Evolutionary conservation across 2,113 vertebrate genomes (phyloP).

Genomic region (Aegotheles bennettii): DNA sequence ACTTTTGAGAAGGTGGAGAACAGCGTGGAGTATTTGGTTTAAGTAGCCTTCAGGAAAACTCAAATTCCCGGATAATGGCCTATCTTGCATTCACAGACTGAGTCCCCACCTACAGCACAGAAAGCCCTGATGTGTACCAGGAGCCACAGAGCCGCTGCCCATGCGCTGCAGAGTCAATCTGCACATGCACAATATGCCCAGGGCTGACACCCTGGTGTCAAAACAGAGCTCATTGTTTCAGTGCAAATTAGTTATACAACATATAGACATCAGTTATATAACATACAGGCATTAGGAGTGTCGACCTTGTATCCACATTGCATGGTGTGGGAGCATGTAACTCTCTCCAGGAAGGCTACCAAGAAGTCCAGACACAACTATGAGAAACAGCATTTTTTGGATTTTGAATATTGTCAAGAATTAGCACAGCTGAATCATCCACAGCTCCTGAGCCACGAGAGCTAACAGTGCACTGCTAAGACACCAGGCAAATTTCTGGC

Average conservation of each 20-base stretch:
- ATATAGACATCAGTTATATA: neutral
- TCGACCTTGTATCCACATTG: neutral
- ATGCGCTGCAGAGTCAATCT: neutral
- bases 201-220: neutral
- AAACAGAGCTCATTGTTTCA: neutral
- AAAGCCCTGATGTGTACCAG: rapidly evolving
- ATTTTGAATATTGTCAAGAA: neutral
- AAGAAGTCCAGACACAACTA: neutral
- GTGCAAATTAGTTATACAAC: neutral
- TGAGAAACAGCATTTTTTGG: neutral
- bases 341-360: neutral
- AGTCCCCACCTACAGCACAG: neutral
- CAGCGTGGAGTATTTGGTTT: neutral
- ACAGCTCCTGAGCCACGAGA: neutral
- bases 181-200: neutral
- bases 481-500: neutral
- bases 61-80: neutral
- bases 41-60: neutral
- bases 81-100: neutral
- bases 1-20: neutral
- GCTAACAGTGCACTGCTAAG: neutral
- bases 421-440: neutral
- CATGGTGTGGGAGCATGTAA: neutral
- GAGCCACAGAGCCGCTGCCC: neutral
- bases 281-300: neutral